Percentiles rank a stretch among this genome's conserved stretches.
These are phyloP conservation scores for Pocillopora grandis DNA, from an alignment of 92 coral and sea anemone species.

Conservation along the genomic window DNA sequence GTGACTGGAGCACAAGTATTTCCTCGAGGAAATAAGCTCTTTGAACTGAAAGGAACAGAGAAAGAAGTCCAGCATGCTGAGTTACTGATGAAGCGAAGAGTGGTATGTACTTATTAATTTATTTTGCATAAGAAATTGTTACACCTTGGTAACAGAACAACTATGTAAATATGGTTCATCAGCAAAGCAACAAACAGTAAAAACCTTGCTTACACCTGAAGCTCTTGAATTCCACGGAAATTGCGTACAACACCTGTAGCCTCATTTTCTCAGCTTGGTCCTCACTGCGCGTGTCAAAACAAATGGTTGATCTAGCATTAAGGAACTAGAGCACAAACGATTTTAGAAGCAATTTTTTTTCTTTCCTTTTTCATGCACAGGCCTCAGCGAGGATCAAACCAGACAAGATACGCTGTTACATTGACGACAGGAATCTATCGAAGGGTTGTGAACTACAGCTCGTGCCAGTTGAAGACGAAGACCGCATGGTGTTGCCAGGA, in stretches of 20 bases:
- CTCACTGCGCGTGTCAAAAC: no score
- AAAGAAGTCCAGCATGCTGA: not conserved
- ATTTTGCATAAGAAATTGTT: no score
- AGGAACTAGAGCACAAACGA: no score
- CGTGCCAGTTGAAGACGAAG: not conserved
- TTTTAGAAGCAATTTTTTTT: no score
- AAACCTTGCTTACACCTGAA: no score
- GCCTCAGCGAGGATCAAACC: not conserved
- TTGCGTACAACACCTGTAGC: no score
- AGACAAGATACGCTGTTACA: not conserved
- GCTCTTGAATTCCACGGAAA: no score
- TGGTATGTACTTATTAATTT: not conserved
- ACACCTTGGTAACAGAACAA: no score
- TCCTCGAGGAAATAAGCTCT: not conserved
- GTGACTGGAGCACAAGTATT: constrained; percentile 2
- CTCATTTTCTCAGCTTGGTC: no score
- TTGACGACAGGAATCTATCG: constrained; percentile 20
- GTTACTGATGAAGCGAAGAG: not conserved
- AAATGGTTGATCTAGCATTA: no score
- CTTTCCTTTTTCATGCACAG: not conserved
- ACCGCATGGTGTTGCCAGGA: constrained; percentile 12
- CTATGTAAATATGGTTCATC: no score
- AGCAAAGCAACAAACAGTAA: no score
- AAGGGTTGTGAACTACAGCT: constrained; percentile 12
- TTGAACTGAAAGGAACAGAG: constrained; percentile 1